Conservation (phyloP, 2,797 vertebrate genomes). For the Cynodonichthys magdalenae region DNA sequence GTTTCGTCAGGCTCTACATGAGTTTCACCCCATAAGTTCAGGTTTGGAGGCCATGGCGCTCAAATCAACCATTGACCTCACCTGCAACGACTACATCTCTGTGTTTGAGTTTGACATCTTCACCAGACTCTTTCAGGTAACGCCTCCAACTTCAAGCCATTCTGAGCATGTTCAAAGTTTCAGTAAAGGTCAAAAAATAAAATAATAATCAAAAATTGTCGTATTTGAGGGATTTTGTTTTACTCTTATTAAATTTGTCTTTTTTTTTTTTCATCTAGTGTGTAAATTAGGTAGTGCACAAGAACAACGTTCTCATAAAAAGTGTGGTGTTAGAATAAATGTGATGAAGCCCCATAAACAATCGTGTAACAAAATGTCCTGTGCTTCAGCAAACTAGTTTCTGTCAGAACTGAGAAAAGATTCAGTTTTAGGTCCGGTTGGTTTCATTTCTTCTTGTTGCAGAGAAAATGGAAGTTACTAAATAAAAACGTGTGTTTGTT, state of each 20-base stretch:
- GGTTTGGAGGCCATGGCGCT: slow-evolving; percentile 98
- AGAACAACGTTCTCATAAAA: background rate
- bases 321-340: too few relatives aligned
- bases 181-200: background rate
- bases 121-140: slow-evolving; percentile 96
- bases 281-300: background rate
- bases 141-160: background rate
- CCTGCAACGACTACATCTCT: slow-evolving; percentile 98
- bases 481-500: background rate
- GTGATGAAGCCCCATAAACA: background rate
- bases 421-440: background rate
- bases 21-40: slow-evolving; percentile 96
- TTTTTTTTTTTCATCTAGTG: too few relatives aligned
- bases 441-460: background rate
- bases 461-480: background rate
- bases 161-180: background rate
- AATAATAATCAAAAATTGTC: background rate
- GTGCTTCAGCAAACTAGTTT: background rate
- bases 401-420: background rate
- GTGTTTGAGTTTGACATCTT: slow-evolving; percentile 99
- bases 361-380: background rate
- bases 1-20: slow-evolving; percentile 94
- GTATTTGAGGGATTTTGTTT: too few relatives aligned
- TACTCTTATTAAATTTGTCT: too few relatives aligned
- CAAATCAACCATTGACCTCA: slow-evolving; percentile 97